Evolutionary conservation across 2,113 vertebrate species (phyloP).

Genomic region (Dasyornis broadbenti): DNA sequence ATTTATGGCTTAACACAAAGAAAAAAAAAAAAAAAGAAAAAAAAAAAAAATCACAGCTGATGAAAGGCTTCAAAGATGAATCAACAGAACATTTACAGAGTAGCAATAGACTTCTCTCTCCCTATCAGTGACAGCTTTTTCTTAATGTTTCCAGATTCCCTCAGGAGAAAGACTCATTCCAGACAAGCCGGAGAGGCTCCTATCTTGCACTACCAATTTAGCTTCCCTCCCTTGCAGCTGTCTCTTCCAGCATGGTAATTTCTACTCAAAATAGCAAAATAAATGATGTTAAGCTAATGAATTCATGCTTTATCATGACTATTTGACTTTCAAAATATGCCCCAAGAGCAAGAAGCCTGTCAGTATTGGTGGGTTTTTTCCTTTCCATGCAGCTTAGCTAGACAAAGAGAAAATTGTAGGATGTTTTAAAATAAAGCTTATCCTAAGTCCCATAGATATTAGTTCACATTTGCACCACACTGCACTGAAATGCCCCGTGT

Average conservation of each 20-base stretch:
- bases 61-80: not conserved
- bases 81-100: not conserved
- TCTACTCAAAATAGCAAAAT: not conserved
- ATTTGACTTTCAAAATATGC: not conserved
- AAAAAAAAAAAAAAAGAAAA: not conserved
- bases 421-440: not conserved
- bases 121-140: not conserved
- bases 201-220: not conserved
- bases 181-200: not conserved
- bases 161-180: not conserved
- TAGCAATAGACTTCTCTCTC: not conserved
- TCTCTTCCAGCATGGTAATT: not conserved
- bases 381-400: not conserved
- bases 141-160: not conserved
- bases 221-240: not conserved
- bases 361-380: not conserved
- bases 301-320: not conserved
- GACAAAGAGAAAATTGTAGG: not conserved
- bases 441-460: not conserved
- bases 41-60: not conserved
- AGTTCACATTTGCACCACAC: not conserved
- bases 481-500: not conserved
- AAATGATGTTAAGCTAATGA: not conserved
- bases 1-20: not conserved
- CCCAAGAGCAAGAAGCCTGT: not conserved